Evolutionary conservation across 2,113 vertebrate genomes (phyloP), one percentile per base, ranked within the genome.

Genomic region (Cromileptes altivelis): DNA sequence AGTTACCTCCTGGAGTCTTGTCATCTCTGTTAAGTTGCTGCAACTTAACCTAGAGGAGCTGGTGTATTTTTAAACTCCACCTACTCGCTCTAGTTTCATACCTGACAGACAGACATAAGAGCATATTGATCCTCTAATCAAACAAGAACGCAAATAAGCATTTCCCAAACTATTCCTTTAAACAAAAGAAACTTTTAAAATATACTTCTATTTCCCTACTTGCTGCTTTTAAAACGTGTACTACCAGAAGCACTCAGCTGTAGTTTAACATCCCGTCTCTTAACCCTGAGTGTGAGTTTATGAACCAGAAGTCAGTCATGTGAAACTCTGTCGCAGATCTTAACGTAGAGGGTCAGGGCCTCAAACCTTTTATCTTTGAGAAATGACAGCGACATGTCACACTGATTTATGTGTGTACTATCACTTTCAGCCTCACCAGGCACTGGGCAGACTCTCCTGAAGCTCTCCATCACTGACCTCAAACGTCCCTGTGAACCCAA

Each of bases 351-450:
- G 89, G 58, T 89, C 67, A 60, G 50, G 33, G 21, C 69, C 63
- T 80, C 68, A n/a, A 80, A 70, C 70, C 70, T 83, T 87, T 89
- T 56, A 82, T 84, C 81, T 91, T 42, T 68, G 84, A 84, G 37
- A 82, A 76, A 76, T 73, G 58, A 88, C 81, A 75, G 61, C 60
- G 58, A 21, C 69, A 52, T 78, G 87, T 87, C 88, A 82, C 40
- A 21, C 69, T 88, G 91, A 88, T 87, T 83, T 75, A 73, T 82
- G 68, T 61, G 18, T 69, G 58, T 63, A 4, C 68, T 78, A 75
- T 89, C 49, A 55, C 65, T 71, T 85, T 88, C 37, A 70, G 53
- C 30, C 62, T 71, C 17, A n/a, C 19, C 58, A 30, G 63, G 64
- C 85, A 82, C 63, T 83, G 68, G 56, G 81, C 71, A 60, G 70